These are phyloP conservation scores for Himalopsyche anomala DNA, from an alignment of 2,888 invertebrate species.

Conservation along the genomic window DNA sequence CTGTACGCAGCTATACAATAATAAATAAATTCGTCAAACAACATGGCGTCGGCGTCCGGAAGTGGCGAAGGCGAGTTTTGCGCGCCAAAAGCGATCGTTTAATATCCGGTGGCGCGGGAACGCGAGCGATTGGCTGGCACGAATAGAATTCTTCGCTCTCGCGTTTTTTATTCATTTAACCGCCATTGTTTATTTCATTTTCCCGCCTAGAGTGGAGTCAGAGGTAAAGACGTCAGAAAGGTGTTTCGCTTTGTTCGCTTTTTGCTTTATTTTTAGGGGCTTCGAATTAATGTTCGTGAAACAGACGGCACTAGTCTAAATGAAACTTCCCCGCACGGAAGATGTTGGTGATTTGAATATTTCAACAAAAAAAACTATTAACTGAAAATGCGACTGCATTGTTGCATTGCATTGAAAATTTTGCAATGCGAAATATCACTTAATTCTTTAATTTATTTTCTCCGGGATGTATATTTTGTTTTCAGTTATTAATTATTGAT, in stretches of 20 bases:
- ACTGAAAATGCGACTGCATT: not conserved
- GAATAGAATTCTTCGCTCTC: conserved; percentile 41
- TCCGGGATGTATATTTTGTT: no score
- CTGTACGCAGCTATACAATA: not conserved
- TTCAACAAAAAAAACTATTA: not conserved
- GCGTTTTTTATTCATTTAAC: conserved; percentile 50
- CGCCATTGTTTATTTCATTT: conserved; percentile 49
- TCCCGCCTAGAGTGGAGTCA: conserved; percentile 16
- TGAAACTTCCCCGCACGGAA: not conserved
- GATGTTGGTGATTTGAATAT: not conserved
- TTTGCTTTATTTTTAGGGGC: conserved; percentile 1
- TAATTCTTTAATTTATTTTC: not conserved
- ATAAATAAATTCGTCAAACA: conserved; percentile 30
- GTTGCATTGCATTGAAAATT: not conserved
- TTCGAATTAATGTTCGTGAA: conserved; percentile 9
- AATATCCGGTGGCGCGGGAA: conserved; percentile 57
- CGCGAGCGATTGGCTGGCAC: conserved; percentile 46
- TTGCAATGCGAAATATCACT: not conserved
- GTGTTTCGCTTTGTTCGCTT: not conserved
- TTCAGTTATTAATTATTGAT: no score
- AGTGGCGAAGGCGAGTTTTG: conserved; percentile 26
- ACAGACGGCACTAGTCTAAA: not conserved
- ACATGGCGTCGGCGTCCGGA: conserved; percentile 30
- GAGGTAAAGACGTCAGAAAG: conserved; percentile 16
- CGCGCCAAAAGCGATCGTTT: conserved; percentile 51